These are phyloP conservation scores for Mythimna loreyi DNA, from an alignment of 2,888 invertebrate species.

Conservation along the genomic window DNA sequence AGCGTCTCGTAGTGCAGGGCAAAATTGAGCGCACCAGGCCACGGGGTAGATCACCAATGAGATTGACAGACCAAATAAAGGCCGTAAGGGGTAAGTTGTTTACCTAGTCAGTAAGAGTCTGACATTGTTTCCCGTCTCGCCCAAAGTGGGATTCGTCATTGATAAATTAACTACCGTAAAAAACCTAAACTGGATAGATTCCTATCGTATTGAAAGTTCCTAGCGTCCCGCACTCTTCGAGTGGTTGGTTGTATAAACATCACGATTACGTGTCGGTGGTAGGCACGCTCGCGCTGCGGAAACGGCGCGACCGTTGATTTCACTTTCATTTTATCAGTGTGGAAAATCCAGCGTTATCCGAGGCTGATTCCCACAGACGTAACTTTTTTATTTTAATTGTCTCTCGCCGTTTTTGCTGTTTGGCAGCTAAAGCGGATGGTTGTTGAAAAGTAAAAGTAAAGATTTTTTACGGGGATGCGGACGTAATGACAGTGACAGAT, in stretches of 20 bases:
- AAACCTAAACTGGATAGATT: too few relatives aligned
- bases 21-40: too few relatives aligned
- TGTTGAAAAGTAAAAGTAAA: constrained; percentile 21
- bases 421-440: not conserved
- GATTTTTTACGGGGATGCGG: constrained; percentile 8
- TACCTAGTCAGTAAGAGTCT: too few relatives aligned
- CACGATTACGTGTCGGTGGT: constrained; percentile 71
- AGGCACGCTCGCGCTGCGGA: constrained; percentile 74
- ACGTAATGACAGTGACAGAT: too few relatives aligned
- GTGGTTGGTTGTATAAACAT: constrained; percentile 51
- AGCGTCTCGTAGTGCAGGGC: too few relatives aligned
- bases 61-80: too few relatives aligned
- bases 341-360: constrained; percentile 77
- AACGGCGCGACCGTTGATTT: constrained; percentile 76
- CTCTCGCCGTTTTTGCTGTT: constrained; percentile 36
- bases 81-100: too few relatives aligned
- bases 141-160: too few relatives aligned
- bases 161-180: too few relatives aligned
- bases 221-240: constrained; percentile 34
- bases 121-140: too few relatives aligned
- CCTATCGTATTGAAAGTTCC: constrained; percentile 37
- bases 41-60: too few relatives aligned
- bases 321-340: constrained; percentile 84
- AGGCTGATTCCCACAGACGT: constrained; percentile 59
- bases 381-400: constrained; percentile 55